Evolutionary conservation across 2,797 vertebrate species (phyloP).

Genomic region (Helostoma temminkii): DNA sequence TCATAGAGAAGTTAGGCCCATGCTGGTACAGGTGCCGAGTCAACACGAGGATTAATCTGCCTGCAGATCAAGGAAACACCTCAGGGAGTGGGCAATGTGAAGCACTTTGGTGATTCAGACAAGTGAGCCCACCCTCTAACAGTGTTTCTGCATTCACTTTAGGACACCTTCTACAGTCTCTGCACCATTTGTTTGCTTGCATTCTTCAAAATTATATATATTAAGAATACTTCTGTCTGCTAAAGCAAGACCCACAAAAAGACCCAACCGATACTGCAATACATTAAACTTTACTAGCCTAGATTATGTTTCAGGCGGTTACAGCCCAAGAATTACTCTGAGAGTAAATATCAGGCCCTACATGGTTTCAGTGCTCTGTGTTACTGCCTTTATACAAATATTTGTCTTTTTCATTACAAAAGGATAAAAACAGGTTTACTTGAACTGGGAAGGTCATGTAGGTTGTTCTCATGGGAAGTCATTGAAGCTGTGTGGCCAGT

Average conservation of each 20-base stretch:
- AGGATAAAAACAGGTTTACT: slow-evolving; percentile 4
- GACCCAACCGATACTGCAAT: too few relatives aligned
- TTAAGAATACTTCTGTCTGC: neutral
- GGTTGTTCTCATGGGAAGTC: neutral
- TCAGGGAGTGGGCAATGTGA: slow-evolving; percentile 32
- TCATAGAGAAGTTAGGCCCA: slow-evolving; percentile 45
- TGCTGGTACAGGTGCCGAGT: slow-evolving; percentile 62
- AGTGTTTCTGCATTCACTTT: slow-evolving; percentile 40
- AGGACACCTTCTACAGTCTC: slow-evolving; percentile 9
- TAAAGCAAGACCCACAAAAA: too few relatives aligned
- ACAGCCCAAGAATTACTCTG: neutral
- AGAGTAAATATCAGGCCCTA: neutral
- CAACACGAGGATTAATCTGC: slow-evolving; percentile 73
- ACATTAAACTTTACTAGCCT: neutral
- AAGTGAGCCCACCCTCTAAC: slow-evolving; percentile 4
- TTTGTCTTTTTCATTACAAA: slow-evolving; percentile 3
- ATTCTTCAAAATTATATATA: neutral
- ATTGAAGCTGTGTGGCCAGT: neutral
- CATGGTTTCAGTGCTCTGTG: neutral
- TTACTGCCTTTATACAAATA: neutral
- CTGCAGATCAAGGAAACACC: slow-evolving; percentile 58
- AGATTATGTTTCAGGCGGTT: neutral
- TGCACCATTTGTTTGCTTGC: slow-evolving; percentile 14
- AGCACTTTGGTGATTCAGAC: slow-evolving; percentile 33
- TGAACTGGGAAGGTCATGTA: neutral